Evolutionary conservation across 2,888 invertebrate genomes (phyloP).

Genomic region (Margaritifera margaritifera): DNA sequence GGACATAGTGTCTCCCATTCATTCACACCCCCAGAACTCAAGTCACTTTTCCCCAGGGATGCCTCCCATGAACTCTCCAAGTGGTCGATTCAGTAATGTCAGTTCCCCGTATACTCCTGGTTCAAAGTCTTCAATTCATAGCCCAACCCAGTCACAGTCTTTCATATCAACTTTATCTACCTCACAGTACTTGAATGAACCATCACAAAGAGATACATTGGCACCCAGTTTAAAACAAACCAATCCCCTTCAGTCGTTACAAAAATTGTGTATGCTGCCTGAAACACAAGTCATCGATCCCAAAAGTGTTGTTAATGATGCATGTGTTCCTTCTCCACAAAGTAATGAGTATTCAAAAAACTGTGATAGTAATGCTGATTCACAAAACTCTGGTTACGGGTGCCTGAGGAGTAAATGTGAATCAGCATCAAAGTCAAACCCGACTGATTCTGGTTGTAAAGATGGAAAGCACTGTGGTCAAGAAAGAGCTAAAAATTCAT

Average conservation of each 20-base stretch:
- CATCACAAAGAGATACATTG: background rate
- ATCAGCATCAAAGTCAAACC: slow-evolving; percentile 5
- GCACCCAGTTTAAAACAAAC: slow-evolving; percentile 16
- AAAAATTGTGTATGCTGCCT: slow-evolving; percentile 65
- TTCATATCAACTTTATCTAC: slow-evolving; percentile 4
- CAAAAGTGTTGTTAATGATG: slow-evolving; percentile 69
- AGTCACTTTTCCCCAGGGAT: slow-evolving; percentile 26
- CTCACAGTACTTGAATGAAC: too few species aligned
- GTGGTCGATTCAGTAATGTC: slow-evolving; percentile 41
- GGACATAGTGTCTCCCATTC: slow-evolving; percentile 15
- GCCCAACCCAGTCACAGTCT: slow-evolving; percentile 35
- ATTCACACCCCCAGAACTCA: slow-evolving; percentile 19
- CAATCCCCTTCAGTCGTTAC: slow-evolving; percentile 67
- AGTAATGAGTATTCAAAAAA: slow-evolving; percentile 58
- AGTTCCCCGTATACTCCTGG: slow-evolving; percentile 49
- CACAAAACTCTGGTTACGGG: slow-evolving; percentile 3
- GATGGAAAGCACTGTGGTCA: slow-evolving; percentile 13
- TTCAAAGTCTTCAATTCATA: slow-evolving; percentile 30
- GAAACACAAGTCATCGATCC: slow-evolving; percentile 67
- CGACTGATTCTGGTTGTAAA: background rate
- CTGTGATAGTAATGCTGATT: slow-evolving; percentile 25
- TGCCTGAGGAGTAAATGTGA: slow-evolving; percentile 2
- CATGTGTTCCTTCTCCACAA: slow-evolving; percentile 50
- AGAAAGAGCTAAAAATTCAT: background rate
- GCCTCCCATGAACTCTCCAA: slow-evolving; percentile 24